Evolutionary conservation across 2,888 invertebrate species (phyloP), one percentile per base, ranked within the genome.

Genomic region (Noctua janthina): DNA sequence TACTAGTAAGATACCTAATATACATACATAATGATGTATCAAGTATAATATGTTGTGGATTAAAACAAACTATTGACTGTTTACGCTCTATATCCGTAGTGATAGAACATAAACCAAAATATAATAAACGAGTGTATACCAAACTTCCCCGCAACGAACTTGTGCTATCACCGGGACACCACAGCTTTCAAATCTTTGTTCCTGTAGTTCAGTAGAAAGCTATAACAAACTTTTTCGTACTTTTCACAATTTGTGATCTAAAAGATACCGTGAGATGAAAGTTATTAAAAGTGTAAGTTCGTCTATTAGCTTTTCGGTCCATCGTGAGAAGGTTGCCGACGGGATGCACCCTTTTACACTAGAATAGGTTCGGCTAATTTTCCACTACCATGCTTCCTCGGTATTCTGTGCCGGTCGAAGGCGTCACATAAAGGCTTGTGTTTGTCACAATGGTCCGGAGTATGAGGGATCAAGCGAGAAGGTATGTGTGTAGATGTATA

Each of bases 351-450:
- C 54, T 87, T 84, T 85, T 76, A 79, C 85, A 76, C 87, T 83
- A 83, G 87, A 85, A 87, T 85, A 79, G 84, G 54, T 83, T 70
- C 79, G 76, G 67, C 84, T 79, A 85, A 87, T 85, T 87, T 87
- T 85, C 85, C 85, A 87, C 84, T 85, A 85, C 73, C 84, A 71
- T 85, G 79, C 29, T 23, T 83, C 75, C 71, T 75, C 79, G 87
- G 75, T 17, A 75, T 86, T 84, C 73, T 83, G 69, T 73, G 79
- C 72, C 73, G 75, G 75, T 79, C 73, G 73, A 71, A 79, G 69
- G 79, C 79, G 79, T 75, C 75, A 87, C 83, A 79, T 76, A 82
- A 70, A 71, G 73, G 79, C 64, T 73, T 64, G 71, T 79, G 75
- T 81, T 68, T 77, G 80, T 77, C 83, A 88, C 73, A 75, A 67